A percentile compares a stretch with the other conserved stretches of the same genome.
phyloP scores from a whole-genome alignment of 2,888 invertebrate species.

The Lamellibrachia satsuma region DNA sequence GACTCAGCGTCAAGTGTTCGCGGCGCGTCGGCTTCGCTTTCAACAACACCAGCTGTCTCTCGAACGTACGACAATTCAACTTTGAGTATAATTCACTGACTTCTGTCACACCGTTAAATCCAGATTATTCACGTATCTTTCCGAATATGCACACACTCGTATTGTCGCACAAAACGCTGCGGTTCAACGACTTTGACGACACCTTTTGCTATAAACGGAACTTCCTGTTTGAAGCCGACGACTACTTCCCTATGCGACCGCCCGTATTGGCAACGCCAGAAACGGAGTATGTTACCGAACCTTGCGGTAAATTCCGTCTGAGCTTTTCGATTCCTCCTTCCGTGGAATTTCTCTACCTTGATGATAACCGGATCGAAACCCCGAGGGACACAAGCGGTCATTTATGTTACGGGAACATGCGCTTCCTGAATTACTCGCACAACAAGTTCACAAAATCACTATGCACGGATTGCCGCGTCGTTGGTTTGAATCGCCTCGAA shows the following conservation, averaged over 20 bases:
- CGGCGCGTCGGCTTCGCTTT: background rate
- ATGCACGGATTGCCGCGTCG: background rate
- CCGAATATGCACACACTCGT: background rate
- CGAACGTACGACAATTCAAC: background rate
- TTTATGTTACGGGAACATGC: background rate
- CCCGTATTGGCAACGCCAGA: background rate
- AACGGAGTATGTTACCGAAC: background rate
- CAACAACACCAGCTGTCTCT: background rate
- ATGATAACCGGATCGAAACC: background rate
- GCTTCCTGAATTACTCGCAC: too few relatives aligned
- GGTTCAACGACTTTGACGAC: background rate
- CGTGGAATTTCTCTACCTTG: background rate
- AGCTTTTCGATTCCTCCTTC: background rate
- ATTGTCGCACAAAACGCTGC: background rate
- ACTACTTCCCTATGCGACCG: background rate
- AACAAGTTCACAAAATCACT: background rate
- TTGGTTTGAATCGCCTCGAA: background rate
- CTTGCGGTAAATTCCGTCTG: background rate
- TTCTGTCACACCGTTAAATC: background rate
- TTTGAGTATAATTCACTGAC: background rate
- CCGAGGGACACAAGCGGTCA: background rate
- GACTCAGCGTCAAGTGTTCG: too few relatives aligned
- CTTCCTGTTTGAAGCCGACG: background rate
- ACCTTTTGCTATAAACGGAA: background rate
- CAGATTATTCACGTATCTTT: background rate